Percentiles rank a stretch among this genome's conserved stretches.
Conservation (phyloP, 2,888 invertebrate genomes). For the Athrips mouffetella region DNA sequence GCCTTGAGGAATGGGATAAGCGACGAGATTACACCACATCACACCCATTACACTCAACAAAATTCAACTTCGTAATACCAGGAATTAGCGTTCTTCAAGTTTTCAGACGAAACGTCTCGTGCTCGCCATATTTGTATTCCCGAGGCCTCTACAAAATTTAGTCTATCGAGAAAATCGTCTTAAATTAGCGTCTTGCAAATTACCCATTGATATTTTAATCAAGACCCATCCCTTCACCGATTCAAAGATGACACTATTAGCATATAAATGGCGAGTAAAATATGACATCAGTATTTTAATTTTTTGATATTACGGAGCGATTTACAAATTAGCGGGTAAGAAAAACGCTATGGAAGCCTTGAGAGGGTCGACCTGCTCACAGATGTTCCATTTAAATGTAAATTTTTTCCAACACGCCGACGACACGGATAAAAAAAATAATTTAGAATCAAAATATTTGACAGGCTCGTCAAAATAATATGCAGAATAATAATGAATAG, state of each 20-base stretch:
- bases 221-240: constrained; percentile 48
- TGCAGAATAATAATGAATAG: constrained; percentile 21
- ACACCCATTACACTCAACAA: constrained; percentile 49
- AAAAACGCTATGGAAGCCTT: constrained; percentile 67
- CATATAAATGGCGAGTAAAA: constrained; percentile 75
- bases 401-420: constrained; percentile 65
- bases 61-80: constrained; percentile 62
- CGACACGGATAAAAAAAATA: constrained; percentile 68
- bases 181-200: constrained; percentile 51
- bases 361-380: constrained; percentile 70
- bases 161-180: constrained; percentile 34
- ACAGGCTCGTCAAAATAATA: constrained; percentile 43
- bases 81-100: constrained; percentile 17
- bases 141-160: constrained; percentile 40
- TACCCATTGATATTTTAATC: constrained; percentile 76
- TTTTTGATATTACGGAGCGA: constrained; percentile 75
- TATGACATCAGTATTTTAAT: constrained; percentile 79
- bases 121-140: constrained; percentile 40
- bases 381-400: constrained; percentile 79
- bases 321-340: constrained; percentile 78
- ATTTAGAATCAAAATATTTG: constrained; percentile 65
- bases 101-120: constrained; percentile 24
- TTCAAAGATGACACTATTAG: constrained; percentile 56
- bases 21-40: constrained; percentile 69
- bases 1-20: constrained; percentile 65